Evolutionary conservation across 92 coral and sea anemone genomes (phyloP).

Genomic region (Bergia sp.): DNA sequence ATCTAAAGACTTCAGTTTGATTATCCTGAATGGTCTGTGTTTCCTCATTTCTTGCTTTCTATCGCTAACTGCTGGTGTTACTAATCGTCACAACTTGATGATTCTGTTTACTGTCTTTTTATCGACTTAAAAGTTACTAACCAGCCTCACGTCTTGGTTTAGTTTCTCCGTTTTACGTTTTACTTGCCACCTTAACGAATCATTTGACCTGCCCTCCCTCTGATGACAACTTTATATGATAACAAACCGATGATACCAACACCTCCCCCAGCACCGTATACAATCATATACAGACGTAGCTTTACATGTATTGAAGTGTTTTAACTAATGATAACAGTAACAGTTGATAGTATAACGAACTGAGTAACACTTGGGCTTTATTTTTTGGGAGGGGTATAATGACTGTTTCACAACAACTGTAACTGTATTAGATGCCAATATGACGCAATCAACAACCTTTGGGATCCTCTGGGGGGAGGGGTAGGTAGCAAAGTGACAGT

Average conservation of each 20-base stretch:
- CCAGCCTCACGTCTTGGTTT: not conserved
- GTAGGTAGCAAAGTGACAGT: not conserved
- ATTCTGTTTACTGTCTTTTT: not conserved
- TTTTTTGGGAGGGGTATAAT: not conserved
- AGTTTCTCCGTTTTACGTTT: not conserved
- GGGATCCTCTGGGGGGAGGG: not conserved
- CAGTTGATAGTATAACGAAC: not conserved
- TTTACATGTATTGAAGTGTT: not conserved
- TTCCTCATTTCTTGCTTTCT: conserved; percentile 10
- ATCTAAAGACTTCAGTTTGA: conserved; percentile 21
- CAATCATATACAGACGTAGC: not conserved
- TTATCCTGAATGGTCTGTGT: not conserved
- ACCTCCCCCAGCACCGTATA: not conserved
- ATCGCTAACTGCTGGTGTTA: not conserved
- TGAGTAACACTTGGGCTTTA: not conserved
- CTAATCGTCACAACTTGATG: not conserved
- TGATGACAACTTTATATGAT: not conserved
- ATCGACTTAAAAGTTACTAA: not conserved
- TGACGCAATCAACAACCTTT: not conserved
- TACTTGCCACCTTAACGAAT: conserved; percentile 24
- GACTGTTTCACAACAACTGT: not conserved
- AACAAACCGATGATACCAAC: not conserved
- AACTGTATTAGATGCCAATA: too few species aligned
- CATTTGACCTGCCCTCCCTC: conserved; percentile 43
- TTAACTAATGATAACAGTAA: not conserved